Evolutionary conservation across 1,140 invertebrate genomes (phyloP).

Genomic region (Lamellibrachia luymesi): DNA sequence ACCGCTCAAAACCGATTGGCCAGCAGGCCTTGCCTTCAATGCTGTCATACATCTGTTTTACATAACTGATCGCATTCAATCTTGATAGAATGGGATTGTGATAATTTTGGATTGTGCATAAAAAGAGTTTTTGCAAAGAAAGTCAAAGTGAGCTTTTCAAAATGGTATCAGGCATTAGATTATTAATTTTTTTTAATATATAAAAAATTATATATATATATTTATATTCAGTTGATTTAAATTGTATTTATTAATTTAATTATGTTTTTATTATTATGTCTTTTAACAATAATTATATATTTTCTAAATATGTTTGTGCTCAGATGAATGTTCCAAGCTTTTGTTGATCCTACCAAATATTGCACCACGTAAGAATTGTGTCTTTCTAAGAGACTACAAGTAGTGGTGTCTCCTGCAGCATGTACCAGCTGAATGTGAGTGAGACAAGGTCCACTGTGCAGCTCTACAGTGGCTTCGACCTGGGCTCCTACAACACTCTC

Average conservation of each 20-base stretch:
- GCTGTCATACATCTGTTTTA: too few species aligned
- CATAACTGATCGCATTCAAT: too few species aligned
- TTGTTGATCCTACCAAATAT: not conserved
- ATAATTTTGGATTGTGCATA: too few species aligned
- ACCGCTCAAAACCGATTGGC: too few species aligned
- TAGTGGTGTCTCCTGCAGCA: slow-evolving; percentile 29
- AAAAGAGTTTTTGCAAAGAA: too few species aligned
- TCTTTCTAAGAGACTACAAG: not conserved
- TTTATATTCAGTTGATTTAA: not conserved
- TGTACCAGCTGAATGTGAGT: slow-evolving; percentile 43
- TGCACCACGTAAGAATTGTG: not conserved
- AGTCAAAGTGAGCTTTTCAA: too few species aligned
- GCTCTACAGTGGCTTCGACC: slow-evolving; percentile 38
- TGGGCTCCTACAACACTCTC: slow-evolving; percentile 32
- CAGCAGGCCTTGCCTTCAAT: too few species aligned
- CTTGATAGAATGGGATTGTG: too few species aligned
- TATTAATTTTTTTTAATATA: too few species aligned
- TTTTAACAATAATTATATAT: not conserved
- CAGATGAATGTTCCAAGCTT: slow-evolving; percentile 8
- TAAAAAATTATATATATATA: too few species aligned
- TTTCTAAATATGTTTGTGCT: not conserved
- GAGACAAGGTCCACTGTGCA: slow-evolving; percentile 44
- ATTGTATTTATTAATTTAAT: not conserved
- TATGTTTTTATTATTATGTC: not conserved
- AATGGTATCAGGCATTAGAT: too few species aligned